Percentiles rank a stretch among this genome's conserved stretches.
Conservation (phyloP, 2,113 vertebrate species). For the Cyanistes caeruleus region DNA sequence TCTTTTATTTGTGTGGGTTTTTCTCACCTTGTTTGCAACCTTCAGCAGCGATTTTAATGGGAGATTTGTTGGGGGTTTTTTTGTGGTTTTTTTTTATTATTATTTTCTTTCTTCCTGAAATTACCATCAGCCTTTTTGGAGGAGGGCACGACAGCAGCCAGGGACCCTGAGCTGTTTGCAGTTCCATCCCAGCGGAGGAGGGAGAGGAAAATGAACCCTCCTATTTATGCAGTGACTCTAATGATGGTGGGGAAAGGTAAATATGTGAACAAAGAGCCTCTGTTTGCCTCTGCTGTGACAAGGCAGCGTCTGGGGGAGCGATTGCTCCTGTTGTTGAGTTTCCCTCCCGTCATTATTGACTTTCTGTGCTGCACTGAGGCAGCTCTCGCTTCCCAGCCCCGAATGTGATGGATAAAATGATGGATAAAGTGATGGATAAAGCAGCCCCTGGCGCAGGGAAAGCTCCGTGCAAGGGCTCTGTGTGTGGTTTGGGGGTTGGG, state of each 20-base stretch:
- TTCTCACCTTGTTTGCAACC: not conserved
- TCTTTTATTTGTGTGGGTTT: not conserved
- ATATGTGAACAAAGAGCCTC: not conserved
- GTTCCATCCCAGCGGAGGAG: not conserved
- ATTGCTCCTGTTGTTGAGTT: not conserved
- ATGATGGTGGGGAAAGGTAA: not conserved
- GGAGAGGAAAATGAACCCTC: not conserved
- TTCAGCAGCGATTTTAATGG: not conserved
- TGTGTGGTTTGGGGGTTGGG: fast-evolving
- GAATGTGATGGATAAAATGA: not conserved
- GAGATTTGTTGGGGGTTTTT: not conserved
- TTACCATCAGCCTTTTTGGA: fast-evolving
- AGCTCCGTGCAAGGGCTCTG: fast-evolving
- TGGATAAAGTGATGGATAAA: not conserved
- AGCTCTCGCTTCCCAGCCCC: not conserved
- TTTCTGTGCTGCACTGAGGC: not conserved
- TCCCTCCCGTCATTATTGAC: not conserved
- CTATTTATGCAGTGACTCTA: not conserved
- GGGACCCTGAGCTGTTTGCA: not conserved
- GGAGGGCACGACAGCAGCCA: not conserved
- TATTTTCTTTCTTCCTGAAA: not conserved
- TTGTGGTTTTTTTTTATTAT: not conserved
- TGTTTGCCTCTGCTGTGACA: not conserved
- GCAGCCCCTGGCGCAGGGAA: not conserved
- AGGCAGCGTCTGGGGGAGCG: not conserved